Evolutionary conservation across 2,888 invertebrate species (phyloP).

Genomic region (Phlogophora meticulosa): DNA sequence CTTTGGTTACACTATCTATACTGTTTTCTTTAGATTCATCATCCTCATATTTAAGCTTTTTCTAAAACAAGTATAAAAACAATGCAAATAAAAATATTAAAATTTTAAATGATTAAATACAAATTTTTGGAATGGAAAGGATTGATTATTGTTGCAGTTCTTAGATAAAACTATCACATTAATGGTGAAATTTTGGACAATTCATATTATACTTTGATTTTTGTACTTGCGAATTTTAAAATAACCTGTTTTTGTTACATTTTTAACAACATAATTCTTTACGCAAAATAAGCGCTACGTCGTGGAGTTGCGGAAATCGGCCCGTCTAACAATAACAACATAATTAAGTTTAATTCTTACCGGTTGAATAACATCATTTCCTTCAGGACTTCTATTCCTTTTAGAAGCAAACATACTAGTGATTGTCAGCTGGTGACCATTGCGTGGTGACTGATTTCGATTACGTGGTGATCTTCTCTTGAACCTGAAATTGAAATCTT

Average conservation of each 20-base stretch:
- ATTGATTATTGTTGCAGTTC: background rate
- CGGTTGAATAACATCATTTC: conserved; percentile 22
- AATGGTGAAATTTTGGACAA: background rate
- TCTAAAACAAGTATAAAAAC: conserved; percentile 69
- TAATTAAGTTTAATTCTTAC: conserved; percentile 51
- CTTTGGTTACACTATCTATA: background rate
- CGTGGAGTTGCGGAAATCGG: too few relatives aligned
- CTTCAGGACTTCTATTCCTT: conserved; percentile 72
- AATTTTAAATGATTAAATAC: background rate
- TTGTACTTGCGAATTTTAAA: too few relatives aligned
- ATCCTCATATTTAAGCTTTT: conserved; percentile 72
- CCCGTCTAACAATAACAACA: too few relatives aligned
- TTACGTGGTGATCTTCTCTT: conserved; percentile 55
- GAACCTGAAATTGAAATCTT: conserved; percentile 61
- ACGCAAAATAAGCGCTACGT: too few relatives aligned
- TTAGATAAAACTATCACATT: background rate
- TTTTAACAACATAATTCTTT: too few relatives aligned
- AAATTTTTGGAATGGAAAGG: background rate
- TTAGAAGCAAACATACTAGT: conserved; percentile 76
- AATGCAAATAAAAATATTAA: too few relatives aligned
- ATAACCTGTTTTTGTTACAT: too few relatives aligned
- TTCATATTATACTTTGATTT: too few relatives aligned
- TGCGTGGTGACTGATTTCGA: conserved; percentile 61
- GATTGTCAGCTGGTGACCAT: conserved; percentile 72
- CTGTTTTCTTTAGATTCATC: conserved; percentile 28